phyloP scores from a whole-genome alignment of 1,140 invertebrate species.

The Cydia fagiglandana region DNA sequence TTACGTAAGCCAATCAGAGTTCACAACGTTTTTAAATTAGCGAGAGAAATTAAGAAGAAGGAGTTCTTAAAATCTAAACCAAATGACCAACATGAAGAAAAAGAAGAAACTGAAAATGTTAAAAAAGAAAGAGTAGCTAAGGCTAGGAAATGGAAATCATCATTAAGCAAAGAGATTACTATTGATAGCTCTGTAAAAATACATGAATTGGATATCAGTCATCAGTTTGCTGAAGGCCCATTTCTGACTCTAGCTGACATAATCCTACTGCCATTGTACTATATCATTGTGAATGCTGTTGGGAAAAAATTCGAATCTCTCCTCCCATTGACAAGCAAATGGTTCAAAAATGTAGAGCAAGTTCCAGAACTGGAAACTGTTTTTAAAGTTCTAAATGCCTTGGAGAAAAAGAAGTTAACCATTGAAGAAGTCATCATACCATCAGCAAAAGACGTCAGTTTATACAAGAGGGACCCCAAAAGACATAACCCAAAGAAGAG shows the following conservation, averaged over 20 bases:
- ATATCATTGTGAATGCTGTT: slow-evolving; percentile 82
- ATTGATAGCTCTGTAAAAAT: slow-evolving; percentile 73
- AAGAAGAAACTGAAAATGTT: slow-evolving; percentile 37
- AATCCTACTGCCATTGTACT: slow-evolving; percentile 87
- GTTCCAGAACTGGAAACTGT: slow-evolving; percentile 57
- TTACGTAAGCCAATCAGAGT: slow-evolving; percentile 90
- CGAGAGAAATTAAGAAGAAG: slow-evolving; percentile 79
- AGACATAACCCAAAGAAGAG: slow-evolving; percentile 86
- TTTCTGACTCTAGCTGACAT: slow-evolving; percentile 91
- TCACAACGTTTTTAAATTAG: slow-evolving; percentile 92
- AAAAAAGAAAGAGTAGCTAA: slow-evolving; percentile 52
- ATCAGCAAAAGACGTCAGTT: slow-evolving; percentile 80
- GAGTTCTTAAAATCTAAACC: slow-evolving; percentile 55
- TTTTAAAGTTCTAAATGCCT: slow-evolving; percentile 43
- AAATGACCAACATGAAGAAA: slow-evolving; percentile 42
- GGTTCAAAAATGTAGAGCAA: slow-evolving; percentile 81
- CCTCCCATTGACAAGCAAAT: slow-evolving; percentile 84
- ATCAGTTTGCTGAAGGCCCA: slow-evolving; percentile 91
- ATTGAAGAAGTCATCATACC: slow-evolving; percentile 52
- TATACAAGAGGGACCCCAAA: slow-evolving; percentile 90
- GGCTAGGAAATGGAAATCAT: slow-evolving; percentile 76
- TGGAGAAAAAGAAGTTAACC: slow-evolving; percentile 27
- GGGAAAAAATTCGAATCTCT: slow-evolving; percentile 73
- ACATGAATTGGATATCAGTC: slow-evolving; percentile 80
- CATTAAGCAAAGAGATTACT: slow-evolving; percentile 49